These are phyloP conservation scores for Limnephilus rhombicus DNA, from an alignment of 2,888 invertebrate genomes.

Conservation along the genomic window DNA sequence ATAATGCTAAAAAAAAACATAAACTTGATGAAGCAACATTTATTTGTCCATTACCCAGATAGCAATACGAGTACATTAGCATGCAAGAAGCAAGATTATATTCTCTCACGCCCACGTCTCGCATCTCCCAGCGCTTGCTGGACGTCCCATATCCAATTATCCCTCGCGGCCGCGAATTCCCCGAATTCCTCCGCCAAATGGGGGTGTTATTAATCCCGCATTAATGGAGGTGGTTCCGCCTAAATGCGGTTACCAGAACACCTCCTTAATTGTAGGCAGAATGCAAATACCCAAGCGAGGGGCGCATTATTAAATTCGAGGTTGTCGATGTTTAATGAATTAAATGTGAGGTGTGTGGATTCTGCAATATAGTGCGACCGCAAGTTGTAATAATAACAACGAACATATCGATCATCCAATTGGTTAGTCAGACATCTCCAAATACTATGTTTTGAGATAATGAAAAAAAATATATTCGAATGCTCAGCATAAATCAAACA, in stretches of 20 bases:
- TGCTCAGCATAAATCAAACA: no score
- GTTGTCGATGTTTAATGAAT: constrained; percentile 7
- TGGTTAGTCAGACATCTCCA: no score
- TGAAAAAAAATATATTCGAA: no score
- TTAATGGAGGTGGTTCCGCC: constrained; percentile 30
- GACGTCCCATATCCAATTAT: constrained; percentile 11
- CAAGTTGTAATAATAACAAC: no score
- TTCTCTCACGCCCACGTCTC: neutral
- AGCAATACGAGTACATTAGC: neutral
- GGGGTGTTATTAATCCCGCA: constrained; percentile 33
- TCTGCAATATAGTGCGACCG: neutral
- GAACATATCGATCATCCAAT: no score
- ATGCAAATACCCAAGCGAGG: constrained; percentile 17
- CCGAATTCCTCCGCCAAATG: constrained; percentile 22
- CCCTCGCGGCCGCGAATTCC: constrained; percentile 11
- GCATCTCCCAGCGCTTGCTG: neutral
- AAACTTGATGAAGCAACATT: neutral
- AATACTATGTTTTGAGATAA: no score
- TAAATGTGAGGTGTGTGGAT: neutral
- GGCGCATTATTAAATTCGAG: constrained; percentile 35
- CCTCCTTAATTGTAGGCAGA: constrained; percentile 20
- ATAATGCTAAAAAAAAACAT: no score
- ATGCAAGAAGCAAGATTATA: neutral
- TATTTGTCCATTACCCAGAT: neutral
- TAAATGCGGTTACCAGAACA: constrained; percentile 23